Base-by-base conservation (phyloP, 2,888 invertebrate species). In the Conus canariensis region DNA sequence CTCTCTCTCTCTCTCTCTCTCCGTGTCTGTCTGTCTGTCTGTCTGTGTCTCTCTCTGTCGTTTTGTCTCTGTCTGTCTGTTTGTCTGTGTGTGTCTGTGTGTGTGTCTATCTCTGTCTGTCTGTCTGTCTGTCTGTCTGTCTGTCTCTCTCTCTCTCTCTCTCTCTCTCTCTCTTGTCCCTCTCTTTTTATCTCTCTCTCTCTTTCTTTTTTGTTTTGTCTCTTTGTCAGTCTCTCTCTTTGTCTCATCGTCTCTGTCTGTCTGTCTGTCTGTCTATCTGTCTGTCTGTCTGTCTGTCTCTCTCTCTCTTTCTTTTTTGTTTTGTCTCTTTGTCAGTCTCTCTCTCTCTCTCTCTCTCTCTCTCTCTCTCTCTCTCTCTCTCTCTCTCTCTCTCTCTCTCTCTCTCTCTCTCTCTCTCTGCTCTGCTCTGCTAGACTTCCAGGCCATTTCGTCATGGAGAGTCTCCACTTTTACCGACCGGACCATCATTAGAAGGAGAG, bases 401-500 rank as follows among this genome's bases (percentile, higher is more conserved):
- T 45, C 4, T 45, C 4, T 45, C 45, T 45, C 45, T 45, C 45
- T 45, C 45, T 30, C 30, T 30, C 30, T 30, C n/a, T n/a, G n/a
- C n/a, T n/a, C n/a, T n/a, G 19, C 22, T 74, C n/a, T 6, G 22
- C 9, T 10, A 74, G 9, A 74, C 22, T 9, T n/a, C 10, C 9
- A 74, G 25, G 74, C 10, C n/a, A n/a, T n/a, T n/a, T 9, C n/a
- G n/a, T 74, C 74, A n/a, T 74, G 74, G 74, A 74, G n/a, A n/a
- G 74, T 74, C n/a, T 8, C 74, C 9, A 8, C 9, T 74, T 74
- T n/a, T 3, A 1, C 10, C 10, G 45, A 45, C 77, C 22, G 45
- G 77, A 45, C 45, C 77, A 80, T 77, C 77, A 80, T 80, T 80
- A 74, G 74, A 74, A 80, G 77, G 30, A 80, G 77, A 80, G 77